Base-by-base conservation (phyloP, 2,113 vertebrate genomes). In the Cochlearius cochlearius region DNA sequence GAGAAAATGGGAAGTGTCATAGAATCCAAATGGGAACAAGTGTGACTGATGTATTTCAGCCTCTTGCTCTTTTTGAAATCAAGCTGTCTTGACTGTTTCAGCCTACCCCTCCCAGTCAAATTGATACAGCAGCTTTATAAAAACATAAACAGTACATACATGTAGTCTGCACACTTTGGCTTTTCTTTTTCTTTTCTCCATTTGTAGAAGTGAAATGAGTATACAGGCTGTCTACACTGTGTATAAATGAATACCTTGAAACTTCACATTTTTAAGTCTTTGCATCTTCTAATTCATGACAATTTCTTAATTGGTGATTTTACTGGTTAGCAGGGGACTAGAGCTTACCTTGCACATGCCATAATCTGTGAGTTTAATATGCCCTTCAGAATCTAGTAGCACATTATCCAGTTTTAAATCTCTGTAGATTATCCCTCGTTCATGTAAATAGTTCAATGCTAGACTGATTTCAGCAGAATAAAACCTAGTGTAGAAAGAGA, bases 291-390 rank as follows among this genome's bases (percentile, higher is more conserved):
- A 23, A 67, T 41, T 80, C 41, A 26, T 27, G 27, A 60, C 4
- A 16, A 63, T 75, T 87, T 41, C 34, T 92, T 72, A 78, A 56
- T 9, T 47, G 30, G 11, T 81, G 17, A 72, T 91, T 92, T 91
- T 39, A 41, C 43, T 43, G 10, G 9, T 58, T 59, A 88, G 36
- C 16, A 85, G 93, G 25, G 38, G 90, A 86, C 86, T 90, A 76
- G 21, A 78, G 22, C 96, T 80, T 95, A 99, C 99, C 99, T 99
- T 99, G 98, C 99, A 99, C 99, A 99, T 99, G 98, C 99, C 99
- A 34, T 99, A 99, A 98, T 99, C 99, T 87, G 99, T 99, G 77
- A 99, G 99, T 97, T 99, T 99, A 98, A 99, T 99, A 98, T 99
- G 99, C 83, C 99, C 99, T 97, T 99, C 99, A 25, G 99, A 99